Evolutionary conservation across 2,888 invertebrate species (phyloP).

Genomic region (Gonocerus acuteangulatus): DNA sequence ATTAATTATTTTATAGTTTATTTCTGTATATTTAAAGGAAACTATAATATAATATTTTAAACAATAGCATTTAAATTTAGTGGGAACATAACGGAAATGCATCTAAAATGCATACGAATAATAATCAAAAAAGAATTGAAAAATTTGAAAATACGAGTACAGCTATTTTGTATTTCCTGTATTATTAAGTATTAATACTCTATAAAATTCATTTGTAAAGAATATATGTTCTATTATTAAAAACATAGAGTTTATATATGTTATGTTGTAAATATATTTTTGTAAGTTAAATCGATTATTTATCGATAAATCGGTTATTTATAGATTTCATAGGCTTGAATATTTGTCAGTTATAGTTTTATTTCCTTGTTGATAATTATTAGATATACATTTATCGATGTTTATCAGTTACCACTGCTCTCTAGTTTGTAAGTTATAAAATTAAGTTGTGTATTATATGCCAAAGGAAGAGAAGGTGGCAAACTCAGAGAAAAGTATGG

Average conservation of each 20-base stretch:
- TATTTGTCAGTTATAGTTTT: slow-evolving; percentile 10
- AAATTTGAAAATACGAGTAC: too few relatives aligned
- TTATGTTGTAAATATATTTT: slow-evolving; percentile 34
- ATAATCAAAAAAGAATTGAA: too few relatives aligned
- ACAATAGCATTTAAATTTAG: too few relatives aligned
- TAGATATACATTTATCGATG: background rate
- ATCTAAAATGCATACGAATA: too few relatives aligned
- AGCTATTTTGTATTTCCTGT: slow-evolving; percentile 22
- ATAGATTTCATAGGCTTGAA: slow-evolving; percentile 13
- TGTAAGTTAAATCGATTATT: slow-evolving; percentile 30
- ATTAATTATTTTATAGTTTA: too few relatives aligned
- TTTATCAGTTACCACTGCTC: background rate
- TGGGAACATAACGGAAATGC: too few relatives aligned
- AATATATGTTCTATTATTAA: slow-evolving; percentile 8
- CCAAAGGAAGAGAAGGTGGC: too few relatives aligned
- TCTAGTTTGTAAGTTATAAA: background rate
- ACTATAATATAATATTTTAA: background rate
- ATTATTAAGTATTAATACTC: background rate
- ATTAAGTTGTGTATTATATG: background rate
- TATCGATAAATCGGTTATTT: too few relatives aligned
- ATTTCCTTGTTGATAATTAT: background rate
- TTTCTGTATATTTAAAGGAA: background rate
- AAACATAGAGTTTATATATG: slow-evolving; percentile 9
- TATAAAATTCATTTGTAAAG: slow-evolving; percentile 2
- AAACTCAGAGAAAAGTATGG: too few relatives aligned